Percentiles rank a stretch among this genome's conserved stretches.
phyloP scores from a whole-genome alignment of 2,113 vertebrate species.

The Osmerus eperlanus region DNA sequence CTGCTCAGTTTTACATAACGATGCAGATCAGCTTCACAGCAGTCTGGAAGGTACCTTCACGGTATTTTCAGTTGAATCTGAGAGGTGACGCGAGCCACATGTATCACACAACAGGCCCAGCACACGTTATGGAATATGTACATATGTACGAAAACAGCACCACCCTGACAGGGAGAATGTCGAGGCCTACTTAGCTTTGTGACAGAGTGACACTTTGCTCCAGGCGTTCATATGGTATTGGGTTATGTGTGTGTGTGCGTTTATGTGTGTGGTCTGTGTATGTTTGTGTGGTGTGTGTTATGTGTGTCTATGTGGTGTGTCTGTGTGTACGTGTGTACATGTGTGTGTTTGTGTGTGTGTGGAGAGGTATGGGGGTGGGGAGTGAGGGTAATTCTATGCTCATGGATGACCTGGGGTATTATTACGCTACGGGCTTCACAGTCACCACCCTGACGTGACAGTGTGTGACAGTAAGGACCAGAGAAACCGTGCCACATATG shows the following conservation, averaged over 20 bases:
- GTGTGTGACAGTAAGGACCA: conserved; percentile 37
- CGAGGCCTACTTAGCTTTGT: conserved; percentile 10
- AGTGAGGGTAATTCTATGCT: too few relatives aligned
- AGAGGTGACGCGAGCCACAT: too few relatives aligned
- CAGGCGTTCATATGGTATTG: conserved; percentile 37
- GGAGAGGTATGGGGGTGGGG: background rate
- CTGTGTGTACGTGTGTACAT: too few relatives aligned
- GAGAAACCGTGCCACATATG: background rate
- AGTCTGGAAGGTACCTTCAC: too few relatives aligned
- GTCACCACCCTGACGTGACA: conserved; percentile 45
- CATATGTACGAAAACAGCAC: too few relatives aligned
- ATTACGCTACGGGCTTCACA: conserved; percentile 25
- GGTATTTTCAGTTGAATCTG: too few relatives aligned
- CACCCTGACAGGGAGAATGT: background rate
- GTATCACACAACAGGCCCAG: too few relatives aligned
- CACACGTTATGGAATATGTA: too few relatives aligned
- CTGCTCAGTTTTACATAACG: background rate
- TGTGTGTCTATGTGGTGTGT: too few relatives aligned
- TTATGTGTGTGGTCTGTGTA: too few relatives aligned
- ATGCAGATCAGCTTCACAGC: background rate
- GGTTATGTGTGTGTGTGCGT: conserved; percentile 9
- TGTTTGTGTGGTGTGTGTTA: too few relatives aligned
- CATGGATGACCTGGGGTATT: conserved; percentile 25
- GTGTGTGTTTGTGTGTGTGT: too few relatives aligned
- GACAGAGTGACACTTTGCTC: conserved; percentile 34